Base-by-base conservation (phyloP, 2,113 vertebrate genomes). In the Todiramphus chloris region DNA sequence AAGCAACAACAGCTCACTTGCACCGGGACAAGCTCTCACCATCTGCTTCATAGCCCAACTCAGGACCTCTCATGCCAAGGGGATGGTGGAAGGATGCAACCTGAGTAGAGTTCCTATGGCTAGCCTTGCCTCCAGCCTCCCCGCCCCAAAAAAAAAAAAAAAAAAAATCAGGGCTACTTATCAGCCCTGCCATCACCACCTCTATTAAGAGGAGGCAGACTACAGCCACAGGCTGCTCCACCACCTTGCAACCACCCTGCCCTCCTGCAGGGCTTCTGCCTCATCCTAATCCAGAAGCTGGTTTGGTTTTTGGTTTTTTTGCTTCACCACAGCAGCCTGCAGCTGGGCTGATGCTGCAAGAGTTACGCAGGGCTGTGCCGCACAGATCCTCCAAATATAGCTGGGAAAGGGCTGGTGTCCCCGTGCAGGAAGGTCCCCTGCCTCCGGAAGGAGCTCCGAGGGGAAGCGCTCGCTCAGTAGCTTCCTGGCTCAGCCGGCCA, bases 201-300 rank as follows among this genome's bases (percentile, higher is more conserved):
- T 76, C 35, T 11, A 16, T 13, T 4, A 1, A 10, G 11, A 10
- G 7, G 5, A 83, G 15, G 10, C 48, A 41, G 9, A 5, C 30
- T 44, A 16, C 2, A 3, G 5, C 56, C 62, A 31, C 0, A 0
- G 37, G 6, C 63, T 21, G 6, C 60, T 66, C 59, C 44, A 48
- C 20, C 44, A 41, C 46, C 19, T 44, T 28, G 18, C 60, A 50
- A 6, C 37, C 17, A 13, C 33, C 21, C 72, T 6, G 9, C 27
- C 43, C 25, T 90, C n/a, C 56, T 62, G 44, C 33, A 64, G 13
- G n/a, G 5, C 17, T 23, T 2, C 59, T 31, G 15, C 67, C 73
- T 83, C 16, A 39, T 35, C 55, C 72, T 14, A 53, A 39, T 2
- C 31, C 46, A 31, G 4, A 44, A 33, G 16, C 3, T 5, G 2